phyloP scores from a whole-genome alignment of 2,797 vertebrate genomes.

The Clangula hyemalis region DNA sequence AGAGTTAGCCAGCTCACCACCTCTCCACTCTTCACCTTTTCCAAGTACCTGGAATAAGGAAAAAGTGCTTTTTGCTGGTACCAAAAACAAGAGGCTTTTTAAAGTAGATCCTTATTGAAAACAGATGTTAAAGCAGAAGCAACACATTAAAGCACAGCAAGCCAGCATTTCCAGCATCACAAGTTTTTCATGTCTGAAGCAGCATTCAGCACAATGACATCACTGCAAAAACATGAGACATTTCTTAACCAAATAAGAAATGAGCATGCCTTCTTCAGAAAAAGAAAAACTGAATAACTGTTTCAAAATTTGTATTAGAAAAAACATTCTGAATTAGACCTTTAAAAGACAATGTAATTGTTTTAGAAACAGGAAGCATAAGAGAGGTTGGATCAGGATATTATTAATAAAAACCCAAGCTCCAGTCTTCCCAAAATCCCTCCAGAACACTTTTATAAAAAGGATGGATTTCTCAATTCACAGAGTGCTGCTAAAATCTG shows the following conservation, averaged over 20 bases:
- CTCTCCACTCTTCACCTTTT: constrained; percentile 91
- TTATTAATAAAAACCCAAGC: neutral
- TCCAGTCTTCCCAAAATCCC: neutral
- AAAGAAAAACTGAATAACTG: neutral
- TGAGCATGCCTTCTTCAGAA: neutral
- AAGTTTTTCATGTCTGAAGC: constrained; percentile 62
- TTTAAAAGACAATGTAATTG: neutral
- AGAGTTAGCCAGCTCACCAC: constrained; percentile 87
- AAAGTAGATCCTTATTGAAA: constrained; percentile 16
- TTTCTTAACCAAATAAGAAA: constrained; percentile 48
- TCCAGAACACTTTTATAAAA: neutral
- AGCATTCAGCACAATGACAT: constrained; percentile 45
- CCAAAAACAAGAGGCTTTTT: neutral
- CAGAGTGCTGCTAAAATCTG: neutral
- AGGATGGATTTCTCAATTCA: neutral
- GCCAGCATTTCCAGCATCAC: constrained; percentile 16
- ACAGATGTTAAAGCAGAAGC: constrained; percentile 55
- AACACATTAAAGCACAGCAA: constrained; percentile 27
- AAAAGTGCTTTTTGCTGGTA: neutral
- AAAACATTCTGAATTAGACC: neutral
- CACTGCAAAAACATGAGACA: constrained; percentile 51
- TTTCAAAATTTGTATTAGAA: neutral
- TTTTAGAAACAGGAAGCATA: neutral
- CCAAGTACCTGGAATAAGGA: constrained; percentile 86
- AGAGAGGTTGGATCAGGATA: neutral